Evolutionary conservation across 1,140 invertebrate genomes (phyloP), one percentile per base, ranked within the genome.

Genomic region (Conus betulinus): DNA sequence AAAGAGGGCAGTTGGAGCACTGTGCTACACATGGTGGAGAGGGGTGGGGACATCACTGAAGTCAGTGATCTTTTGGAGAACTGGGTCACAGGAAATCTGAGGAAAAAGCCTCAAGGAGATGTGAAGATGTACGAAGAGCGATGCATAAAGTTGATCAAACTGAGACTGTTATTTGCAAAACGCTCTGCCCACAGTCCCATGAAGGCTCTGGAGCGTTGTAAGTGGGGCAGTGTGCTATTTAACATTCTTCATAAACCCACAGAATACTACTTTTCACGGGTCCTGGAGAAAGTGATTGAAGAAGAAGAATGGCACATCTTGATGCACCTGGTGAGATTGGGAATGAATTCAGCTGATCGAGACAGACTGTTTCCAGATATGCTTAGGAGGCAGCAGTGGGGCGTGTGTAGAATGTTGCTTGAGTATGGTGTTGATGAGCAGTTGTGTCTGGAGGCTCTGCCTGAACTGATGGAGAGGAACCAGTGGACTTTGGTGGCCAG

Each of bases 51-150:
- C 52, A 27, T 81, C 27, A 53, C 51, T 2, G 53, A 83, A 27
- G 81, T 83, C 51, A 83, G 52, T 15, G 52, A 83, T 5, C 79
- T 81, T 51, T 23, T 81, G 79, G 79, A 81, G 51, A 51, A 53
- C 11, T 71, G 67, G 67, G 67, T 23, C 67, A 51, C 20, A 39
- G 39, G 25, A 51, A 39, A 78, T 51, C 25, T 81, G 39, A 39
- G 39, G 79, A 53, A 20, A 51, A 23, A 53, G 51, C 27, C 79
- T 23, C 15, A 20, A 81, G 51, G 51, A 84, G 57, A 63, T 39
- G 39, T 55, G 11, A 55, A 17, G 15, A 0, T 6, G 23, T 51
- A 27, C 52, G 23, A 55, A n/a, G 8, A n/a, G 52, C 25, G 53
- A 13, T 51, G 52, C 23, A 23, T 8, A 55, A n/a, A 83, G 39